Percentiles rank a stretch among this genome's conserved stretches.
phyloP scores from a whole-genome alignment of 30 jellyfish, hydroid and myxozoan species.

The Catostylus mosaicus region DNA sequence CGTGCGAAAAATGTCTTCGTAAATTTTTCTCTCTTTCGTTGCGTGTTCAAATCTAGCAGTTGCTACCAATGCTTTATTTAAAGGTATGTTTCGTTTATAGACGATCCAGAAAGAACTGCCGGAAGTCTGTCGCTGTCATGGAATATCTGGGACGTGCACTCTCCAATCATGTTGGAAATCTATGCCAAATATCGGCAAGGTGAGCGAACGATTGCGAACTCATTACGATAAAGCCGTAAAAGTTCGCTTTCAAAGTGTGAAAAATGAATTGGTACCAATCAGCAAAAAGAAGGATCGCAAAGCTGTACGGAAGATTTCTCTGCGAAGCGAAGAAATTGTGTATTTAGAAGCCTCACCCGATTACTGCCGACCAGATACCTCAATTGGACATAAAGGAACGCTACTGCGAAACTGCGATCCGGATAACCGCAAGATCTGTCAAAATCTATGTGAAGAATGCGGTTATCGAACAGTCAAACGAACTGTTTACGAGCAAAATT shows the following conservation, averaged over 20 bases:
- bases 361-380: constrained; percentile 35
- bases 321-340: constrained; percentile 31
- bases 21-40: too few relatives aligned
- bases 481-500: constrained; percentile 20
- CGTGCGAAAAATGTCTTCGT: too few relatives aligned
- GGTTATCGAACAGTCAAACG: constrained; percentile 61
- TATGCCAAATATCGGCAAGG: constrained; percentile 66
- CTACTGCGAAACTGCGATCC: constrained; percentile 64
- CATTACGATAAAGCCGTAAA: constrained; percentile 68
- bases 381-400: constrained; percentile 66
- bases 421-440: constrained; percentile 39
- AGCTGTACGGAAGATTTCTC: background rate
- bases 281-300: background rate
- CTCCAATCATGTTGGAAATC: constrained; percentile 76
- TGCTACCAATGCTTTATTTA: too few relatives aligned
- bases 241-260: constrained; percentile 6
- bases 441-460: constrained; percentile 62
- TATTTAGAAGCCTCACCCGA: constrained; percentile 62
- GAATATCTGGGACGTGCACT: constrained; percentile 77
- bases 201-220: constrained; percentile 50
- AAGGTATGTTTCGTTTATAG: constrained; percentile 14
- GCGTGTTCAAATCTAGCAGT: too few relatives aligned
- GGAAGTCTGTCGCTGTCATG: constrained; percentile 76
- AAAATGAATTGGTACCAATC: background rate
- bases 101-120: constrained; percentile 55